Base-by-base conservation (phyloP, 2,888 invertebrate genomes). In the Volucella inflata region DNA sequence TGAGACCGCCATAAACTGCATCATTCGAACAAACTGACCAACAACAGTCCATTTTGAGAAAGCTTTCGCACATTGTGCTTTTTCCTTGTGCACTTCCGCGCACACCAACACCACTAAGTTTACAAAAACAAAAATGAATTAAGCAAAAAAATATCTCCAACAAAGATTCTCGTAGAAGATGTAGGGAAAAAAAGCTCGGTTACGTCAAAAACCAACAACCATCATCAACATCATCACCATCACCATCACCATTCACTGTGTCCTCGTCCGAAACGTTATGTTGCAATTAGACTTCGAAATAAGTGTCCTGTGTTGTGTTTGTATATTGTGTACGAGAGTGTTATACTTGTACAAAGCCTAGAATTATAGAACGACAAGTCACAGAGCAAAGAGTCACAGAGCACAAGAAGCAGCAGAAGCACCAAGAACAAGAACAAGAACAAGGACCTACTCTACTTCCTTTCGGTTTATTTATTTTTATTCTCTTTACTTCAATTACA, bases 191-290 rank as follows among this genome's bases (percentile, higher is more conserved):
- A 84, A 80, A 85, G 85, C 85, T 85, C 21, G 44, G n/a, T 30
- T 48, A 81, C 81, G 81, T 85, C 85, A 85, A 85, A 64, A 77
- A 72, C 80, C 62, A 80, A 44, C 72, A 65, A 30, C 83, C 87
- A 82, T 82, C 82, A 87, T 79, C 78, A 84, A 81, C 81, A 87
- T 75, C 76, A 84, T 78, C 83, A 70, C 30, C 62, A 48, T 60
- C 60, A 48, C 50, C 76, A 62, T 68, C 79, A 80, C 78, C 85
- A 78, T 81, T 85, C 72, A 65, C 67, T 14, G 77, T 82, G 75
- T 85, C 81, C 70, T 82, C 85, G 82, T 87, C 74, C 77, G 81
- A 76, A 57, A 79, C 75, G 79, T 75, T 87, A 80, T 84, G 75
- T 84, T 30, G 76, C 79, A 85, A 81, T 85, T 81, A 85, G 72